These are phyloP conservation scores for Stenopsyche tienmushanensis DNA, from an alignment of 1,140 invertebrate species.

Conservation along the genomic window DNA sequence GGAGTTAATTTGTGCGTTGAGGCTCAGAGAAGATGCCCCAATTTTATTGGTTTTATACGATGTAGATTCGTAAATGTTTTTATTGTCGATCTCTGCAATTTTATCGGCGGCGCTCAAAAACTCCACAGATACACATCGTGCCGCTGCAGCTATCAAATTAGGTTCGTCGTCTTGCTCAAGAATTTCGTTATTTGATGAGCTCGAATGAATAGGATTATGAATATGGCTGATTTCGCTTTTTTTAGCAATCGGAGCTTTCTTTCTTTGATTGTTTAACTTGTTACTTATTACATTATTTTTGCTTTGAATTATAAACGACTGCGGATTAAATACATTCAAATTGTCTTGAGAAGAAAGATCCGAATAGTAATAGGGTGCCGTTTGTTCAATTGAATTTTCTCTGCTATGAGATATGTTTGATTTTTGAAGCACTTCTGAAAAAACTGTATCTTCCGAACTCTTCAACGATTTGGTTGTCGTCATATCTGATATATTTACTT, in stretches of 20 bases:
- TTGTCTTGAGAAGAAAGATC: constrained; percentile 66
- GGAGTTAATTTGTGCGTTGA: constrained; percentile 45
- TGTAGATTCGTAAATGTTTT: constrained; percentile 75
- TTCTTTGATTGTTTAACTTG: constrained; percentile 70
- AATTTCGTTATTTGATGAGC: constrained; percentile 47
- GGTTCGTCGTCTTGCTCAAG: constrained; percentile 50
- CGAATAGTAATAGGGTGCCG: constrained; percentile 84
- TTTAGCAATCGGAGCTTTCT: constrained; percentile 56
- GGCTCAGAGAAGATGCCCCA: constrained; percentile 46
- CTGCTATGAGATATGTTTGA: constrained; percentile 53
- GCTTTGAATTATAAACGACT: constrained; percentile 40
- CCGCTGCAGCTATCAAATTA: constrained; percentile 62
- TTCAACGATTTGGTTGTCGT: constrained; percentile 43
- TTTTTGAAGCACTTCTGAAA: neutral
- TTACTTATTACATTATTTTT: constrained; percentile 54
- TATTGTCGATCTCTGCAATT: constrained; percentile 69
- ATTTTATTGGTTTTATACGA: constrained; percentile 62
- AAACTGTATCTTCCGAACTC: constrained; percentile 10
- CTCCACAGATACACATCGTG: constrained; percentile 66
- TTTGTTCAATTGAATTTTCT: constrained; percentile 58
- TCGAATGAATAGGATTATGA: constrained; percentile 71
- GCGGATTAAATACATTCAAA: constrained; percentile 44
- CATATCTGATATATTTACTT: constrained; percentile 53
- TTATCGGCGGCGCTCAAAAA: constrained; percentile 67
- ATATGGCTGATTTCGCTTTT: constrained; percentile 77